These are phyloP conservation scores for Sander vitreus DNA, from an alignment of 2,113 vertebrate species.

Conservation along the genomic window DNA sequence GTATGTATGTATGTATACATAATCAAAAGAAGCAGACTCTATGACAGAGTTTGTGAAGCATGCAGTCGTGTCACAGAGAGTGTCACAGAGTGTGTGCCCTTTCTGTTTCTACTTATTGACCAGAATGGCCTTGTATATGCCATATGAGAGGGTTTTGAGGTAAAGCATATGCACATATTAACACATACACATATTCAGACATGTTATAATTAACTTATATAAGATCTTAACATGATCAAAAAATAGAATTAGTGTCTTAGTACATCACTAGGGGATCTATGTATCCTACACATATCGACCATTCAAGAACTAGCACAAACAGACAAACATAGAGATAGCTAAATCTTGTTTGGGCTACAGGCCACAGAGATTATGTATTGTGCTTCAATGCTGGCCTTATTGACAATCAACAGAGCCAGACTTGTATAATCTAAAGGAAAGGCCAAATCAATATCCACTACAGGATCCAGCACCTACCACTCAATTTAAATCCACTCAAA, in stretches of 20 bases:
- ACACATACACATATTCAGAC: neutral
- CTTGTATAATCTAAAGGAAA: constrained; percentile 67
- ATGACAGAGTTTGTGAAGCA: constrained; percentile 32
- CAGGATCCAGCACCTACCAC: constrained; percentile 47
- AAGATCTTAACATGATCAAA: constrained; percentile 2
- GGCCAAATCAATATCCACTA: constrained; percentile 68
- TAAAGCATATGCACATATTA: constrained; percentile 40
- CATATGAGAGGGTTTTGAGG: constrained; percentile 41
- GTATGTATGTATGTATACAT: constrained; percentile 31
- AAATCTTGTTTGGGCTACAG: constrained; percentile 49
- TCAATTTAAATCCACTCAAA: constrained; percentile 57
- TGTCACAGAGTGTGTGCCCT: constrained; percentile 10
- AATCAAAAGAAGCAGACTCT: constrained; percentile 35
- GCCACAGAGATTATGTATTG: constrained; percentile 60
- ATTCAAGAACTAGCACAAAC: constrained; percentile 10
- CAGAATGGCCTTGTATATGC: constrained; percentile 43
- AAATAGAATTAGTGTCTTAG: constrained; percentile 9
- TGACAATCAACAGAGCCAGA: constrained; percentile 60
- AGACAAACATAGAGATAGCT: constrained; percentile 31
- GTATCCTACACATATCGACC: constrained; percentile 19
- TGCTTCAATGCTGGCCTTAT: constrained; percentile 57
- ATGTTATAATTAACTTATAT: neutral
- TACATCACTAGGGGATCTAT: constrained; percentile 5
- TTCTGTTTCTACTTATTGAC: constrained; percentile 55
- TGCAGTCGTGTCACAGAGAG: constrained; percentile 20